These are phyloP conservation scores for Drosophila parvula DNA, from an alignment of 1,140 invertebrate genomes.

Conservation along the genomic window DNA sequence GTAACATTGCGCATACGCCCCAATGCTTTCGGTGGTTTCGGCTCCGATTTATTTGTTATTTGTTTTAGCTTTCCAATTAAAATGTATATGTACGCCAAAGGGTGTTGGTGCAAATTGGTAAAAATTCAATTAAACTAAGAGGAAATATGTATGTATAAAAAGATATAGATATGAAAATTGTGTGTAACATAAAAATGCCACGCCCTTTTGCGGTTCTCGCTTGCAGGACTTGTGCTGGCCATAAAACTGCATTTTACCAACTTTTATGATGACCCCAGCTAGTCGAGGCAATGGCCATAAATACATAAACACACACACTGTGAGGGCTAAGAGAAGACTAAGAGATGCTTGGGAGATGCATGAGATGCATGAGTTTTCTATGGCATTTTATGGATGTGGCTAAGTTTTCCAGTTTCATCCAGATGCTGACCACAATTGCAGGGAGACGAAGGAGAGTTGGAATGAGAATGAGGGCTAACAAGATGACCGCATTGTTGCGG, in stretches of 20 bases:
- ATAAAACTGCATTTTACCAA: slow-evolving; percentile 27
- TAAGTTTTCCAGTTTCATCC: slow-evolving; percentile 7
- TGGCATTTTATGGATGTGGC: slow-evolving; percentile 8
- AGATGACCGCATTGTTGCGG: slow-evolving; percentile 52
- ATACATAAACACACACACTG: slow-evolving; percentile 40
- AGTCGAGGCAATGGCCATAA: slow-evolving; percentile 55
- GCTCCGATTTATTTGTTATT: slow-evolving; percentile 39
- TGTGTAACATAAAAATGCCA: slow-evolving; percentile 20
- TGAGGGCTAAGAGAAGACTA: not conserved
- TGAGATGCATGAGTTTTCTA: slow-evolving; percentile 19
- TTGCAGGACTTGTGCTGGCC: not conserved
- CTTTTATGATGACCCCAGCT: slow-evolving; percentile 8
- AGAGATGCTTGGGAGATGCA: not conserved
- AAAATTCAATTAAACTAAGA: slow-evolving; percentile 51
- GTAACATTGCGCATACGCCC: slow-evolving; percentile 61
- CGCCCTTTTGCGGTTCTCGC: slow-evolving; percentile 18
- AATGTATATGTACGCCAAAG: slow-evolving; percentile 22
- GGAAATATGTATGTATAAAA: slow-evolving; percentile 12
- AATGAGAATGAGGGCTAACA: slow-evolving; percentile 9
- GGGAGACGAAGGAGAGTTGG: not conserved
- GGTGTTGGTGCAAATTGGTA: slow-evolving; percentile 16
- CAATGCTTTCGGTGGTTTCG: slow-evolving; percentile 13
- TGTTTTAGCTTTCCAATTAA: slow-evolving; percentile 51
- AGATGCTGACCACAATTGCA: slow-evolving; percentile 9
- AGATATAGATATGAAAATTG: slow-evolving; percentile 9